Evolutionary conservation across 1,140 invertebrate genomes (phyloP), one percentile per base, ranked within the genome.

Genomic region (Bemisia tabaci): DNA sequence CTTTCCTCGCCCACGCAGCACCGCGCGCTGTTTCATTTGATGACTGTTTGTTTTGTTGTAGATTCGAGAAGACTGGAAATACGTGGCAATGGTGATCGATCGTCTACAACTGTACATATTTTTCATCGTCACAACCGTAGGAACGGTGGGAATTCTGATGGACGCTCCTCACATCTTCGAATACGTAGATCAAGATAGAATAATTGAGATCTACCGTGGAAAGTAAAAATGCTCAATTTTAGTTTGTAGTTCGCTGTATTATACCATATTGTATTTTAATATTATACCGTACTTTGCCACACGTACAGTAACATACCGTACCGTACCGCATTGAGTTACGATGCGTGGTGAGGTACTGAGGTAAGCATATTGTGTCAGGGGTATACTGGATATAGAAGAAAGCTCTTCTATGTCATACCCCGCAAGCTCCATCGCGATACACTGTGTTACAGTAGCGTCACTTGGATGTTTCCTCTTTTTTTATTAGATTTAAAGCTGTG

Each of bases 51-150:
- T 66, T 48, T 63, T 1, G 26, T 81, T 83, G 26, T 77, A 97
- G 94, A 94, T 95, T 66, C 85, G 94, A 67, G 95, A 97, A 79
- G 97, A 99, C 80, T 99, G 97, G 97, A 98, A 98, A 76, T 99
- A 98, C 77, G 95, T 99, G 9, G 95, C 96, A 33, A 97, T 98
- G 91, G 96, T 99, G 27, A 96, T 99, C 72, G 97, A 99, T 82
- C 86, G 97, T 72, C 81, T 99, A 62, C 92, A 98, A 76, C 83
- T 99, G 66, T 95, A 96, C 77, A 89, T 98, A 72, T 99, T 99
- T 81, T 96, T 99, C 79, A 84, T 94, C 61, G 94, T 98, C 12
- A 99, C 97, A 25, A 90, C 93, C n/a, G 89, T 90, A 12, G 91
- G 90, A 12, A 98, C 96, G 1, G 85, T 98, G 68, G 94, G 94